Evolutionary conservation across 2,888 invertebrate species (phyloP), one percentile per base, ranked within the genome.

Genomic region (Lymantria monacha): DNA sequence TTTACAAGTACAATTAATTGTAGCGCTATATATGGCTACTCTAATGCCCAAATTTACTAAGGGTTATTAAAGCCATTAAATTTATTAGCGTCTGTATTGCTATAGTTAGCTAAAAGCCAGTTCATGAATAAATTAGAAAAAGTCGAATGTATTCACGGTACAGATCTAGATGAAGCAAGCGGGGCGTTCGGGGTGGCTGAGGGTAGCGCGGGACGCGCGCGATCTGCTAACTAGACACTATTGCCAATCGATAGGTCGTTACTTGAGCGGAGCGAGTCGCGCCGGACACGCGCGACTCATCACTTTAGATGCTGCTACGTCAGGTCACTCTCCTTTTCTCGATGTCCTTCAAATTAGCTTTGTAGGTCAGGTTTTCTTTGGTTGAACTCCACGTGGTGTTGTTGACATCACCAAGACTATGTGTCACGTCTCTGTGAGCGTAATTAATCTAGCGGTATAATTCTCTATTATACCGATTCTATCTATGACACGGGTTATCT

Each of bases 241-340:
- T 91, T 87, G 85, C 83, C 88, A 89, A 91, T 91, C 90, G 89
- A 91, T 91, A 90, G 88, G 89, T 87, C 87, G 87, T 86, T 84
- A 83, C 84, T 84, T 79, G 81, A 79, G 83, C 82, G 63, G 70
- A 71, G 72, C 75, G 67, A 70, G 69, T 65, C 76, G 72, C 70
- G 72, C 74, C 79, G 76, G 80, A 79, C 83, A 83, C 84, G 85
- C 87, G 84, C 90, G 86, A 89, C 89, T 90, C 90, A 89, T 90
- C 90, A 89, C 87, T 90, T 90, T 89, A 81, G 87, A 83, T 80
- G 86, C 81, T 79, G 85, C 90, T 80, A 83, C 88, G 90, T 91
- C 90, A 90, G 90, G 90, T 88, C 88, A 91, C 90, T 91, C 90
- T 91, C 90, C 90, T 90, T 91, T 91, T 91, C 90, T 86, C 87